A percentile compares a stretch with the other conserved stretches of the same genome.
phyloP scores from a whole-genome alignment of 1,140 invertebrate genomes.

The Macrosteles quadrilineatus region DNA sequence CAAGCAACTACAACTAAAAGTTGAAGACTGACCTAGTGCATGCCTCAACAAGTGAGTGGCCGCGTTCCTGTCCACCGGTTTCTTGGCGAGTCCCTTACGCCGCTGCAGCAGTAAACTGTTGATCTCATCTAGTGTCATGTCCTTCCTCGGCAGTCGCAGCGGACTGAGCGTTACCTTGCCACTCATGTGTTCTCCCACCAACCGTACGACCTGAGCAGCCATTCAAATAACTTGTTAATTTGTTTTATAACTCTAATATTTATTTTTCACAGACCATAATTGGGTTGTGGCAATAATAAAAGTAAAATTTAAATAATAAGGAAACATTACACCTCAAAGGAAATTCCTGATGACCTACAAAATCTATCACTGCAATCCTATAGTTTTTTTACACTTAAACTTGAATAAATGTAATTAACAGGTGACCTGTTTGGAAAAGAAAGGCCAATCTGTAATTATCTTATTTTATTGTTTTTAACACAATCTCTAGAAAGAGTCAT shows the following conservation, averaged over 20 bases:
- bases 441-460: too few species aligned
- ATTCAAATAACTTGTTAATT: slow-evolving; percentile 19
- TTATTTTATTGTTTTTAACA: too few species aligned
- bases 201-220: slow-evolving; percentile 51
- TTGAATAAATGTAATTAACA: too few species aligned
- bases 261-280: not conserved
- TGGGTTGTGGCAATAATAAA: not conserved
- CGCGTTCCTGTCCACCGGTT: slow-evolving; percentile 87
- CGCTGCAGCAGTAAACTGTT: slow-evolving; percentile 73
- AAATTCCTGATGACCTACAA: too few species aligned
- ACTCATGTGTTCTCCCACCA: slow-evolving; percentile 93
- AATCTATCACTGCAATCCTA: too few species aligned
- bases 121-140: slow-evolving; percentile 76
- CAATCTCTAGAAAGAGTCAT: too few species aligned
- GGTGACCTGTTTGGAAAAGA: too few species aligned
- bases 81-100: slow-evolving; percentile 60
- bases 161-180: slow-evolving; percentile 84
- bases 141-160: slow-evolving; percentile 68
- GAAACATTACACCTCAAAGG: too few species aligned
- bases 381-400: too few species aligned
- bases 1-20: too few species aligned
- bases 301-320: too few species aligned
- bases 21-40: slow-evolving; percentile 61
- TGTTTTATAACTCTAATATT: slow-evolving; percentile 30
- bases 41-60: slow-evolving; percentile 93